Percentiles rank a stretch among this genome's conserved stretches.
Evolutionary conservation across 2,888 invertebrate genomes (phyloP).

Genomic region (Atrina japonica): DNA sequence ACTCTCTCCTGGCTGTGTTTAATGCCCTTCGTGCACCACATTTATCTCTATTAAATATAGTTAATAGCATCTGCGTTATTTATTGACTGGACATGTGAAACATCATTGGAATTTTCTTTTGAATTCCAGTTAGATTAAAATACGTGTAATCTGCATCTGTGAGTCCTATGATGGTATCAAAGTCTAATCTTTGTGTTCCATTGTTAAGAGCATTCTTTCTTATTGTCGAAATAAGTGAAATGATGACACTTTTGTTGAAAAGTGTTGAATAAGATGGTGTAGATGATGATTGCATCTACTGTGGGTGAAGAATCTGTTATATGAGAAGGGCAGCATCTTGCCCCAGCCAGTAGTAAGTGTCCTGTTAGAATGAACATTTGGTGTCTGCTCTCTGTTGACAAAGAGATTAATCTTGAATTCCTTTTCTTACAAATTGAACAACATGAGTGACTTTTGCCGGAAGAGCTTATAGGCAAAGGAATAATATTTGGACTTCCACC

Average conservation of each 20-base stretch:
- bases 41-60: constrained; percentile 33
- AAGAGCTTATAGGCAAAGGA: constrained; percentile 4
- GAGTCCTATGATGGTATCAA: constrained; percentile 9
- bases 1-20: constrained; percentile 20
- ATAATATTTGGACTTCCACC: constrained; percentile 9
- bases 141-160: constrained; percentile 26
- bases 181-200: constrained; percentile 22
- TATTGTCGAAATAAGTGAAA: constrained; percentile 3
- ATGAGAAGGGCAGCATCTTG: constrained; percentile 17
- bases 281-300: constrained; percentile 4
- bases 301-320: background rate
- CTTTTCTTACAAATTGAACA: constrained; percentile 15
- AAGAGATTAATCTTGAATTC: background rate
- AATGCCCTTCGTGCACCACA: constrained; percentile 26
- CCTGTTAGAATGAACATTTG: background rate
- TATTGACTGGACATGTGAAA: constrained; percentile 19
- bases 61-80: constrained; percentile 21
- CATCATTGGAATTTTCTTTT: constrained; percentile 20
- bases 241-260: constrained; percentile 21
- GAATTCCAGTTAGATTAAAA: constrained; percentile 19
- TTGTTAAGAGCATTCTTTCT: constrained; percentile 15
- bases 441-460: constrained; percentile 22
- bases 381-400: constrained; percentile 3
- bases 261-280: background rate
- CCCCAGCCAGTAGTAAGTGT: constrained; percentile 10